Evolutionary conservation across 2,888 invertebrate genomes (phyloP).

Genomic region (Cinara cedri): DNA sequence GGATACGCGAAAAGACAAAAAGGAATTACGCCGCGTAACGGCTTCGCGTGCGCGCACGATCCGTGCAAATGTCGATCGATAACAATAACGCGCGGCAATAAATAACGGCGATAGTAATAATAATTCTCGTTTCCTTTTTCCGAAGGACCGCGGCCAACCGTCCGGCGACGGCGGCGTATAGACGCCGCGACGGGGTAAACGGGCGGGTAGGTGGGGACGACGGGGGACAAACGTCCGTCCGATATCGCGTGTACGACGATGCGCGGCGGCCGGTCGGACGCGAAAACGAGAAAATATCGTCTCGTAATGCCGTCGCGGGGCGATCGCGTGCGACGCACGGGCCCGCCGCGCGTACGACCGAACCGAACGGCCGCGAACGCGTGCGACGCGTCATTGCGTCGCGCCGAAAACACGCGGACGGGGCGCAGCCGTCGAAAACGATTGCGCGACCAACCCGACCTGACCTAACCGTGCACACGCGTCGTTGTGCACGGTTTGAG

Average conservation of each 20-base stretch:
- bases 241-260: too few species aligned
- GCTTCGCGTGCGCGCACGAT: conserved; percentile 19
- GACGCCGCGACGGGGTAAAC: not conserved
- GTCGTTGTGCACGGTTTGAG: too few species aligned
- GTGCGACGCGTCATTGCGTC: not conserved
- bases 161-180: not conserved
- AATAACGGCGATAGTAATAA: not conserved
- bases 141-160: too few species aligned
- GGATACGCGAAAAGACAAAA: conserved; percentile 44
- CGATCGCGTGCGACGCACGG: too few species aligned
- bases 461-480: too few species aligned
- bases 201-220: not conserved
- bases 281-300: not conserved
- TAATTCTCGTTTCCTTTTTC: too few species aligned
- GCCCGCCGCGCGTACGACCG: not conserved
- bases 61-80: conserved; percentile 45
- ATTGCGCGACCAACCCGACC: too few species aligned
- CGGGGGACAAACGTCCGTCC: not conserved
- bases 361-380: not conserved
- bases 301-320: not conserved
- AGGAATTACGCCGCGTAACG: too few species aligned
- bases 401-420: not conserved
- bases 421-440: not conserved
- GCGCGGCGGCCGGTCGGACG: too few species aligned
- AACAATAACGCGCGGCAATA: conserved; percentile 8